Evolutionary conservation across 1,140 invertebrate genomes (phyloP), one percentile per base, ranked within the genome.

Genomic region (Brachionus rubens): DNA sequence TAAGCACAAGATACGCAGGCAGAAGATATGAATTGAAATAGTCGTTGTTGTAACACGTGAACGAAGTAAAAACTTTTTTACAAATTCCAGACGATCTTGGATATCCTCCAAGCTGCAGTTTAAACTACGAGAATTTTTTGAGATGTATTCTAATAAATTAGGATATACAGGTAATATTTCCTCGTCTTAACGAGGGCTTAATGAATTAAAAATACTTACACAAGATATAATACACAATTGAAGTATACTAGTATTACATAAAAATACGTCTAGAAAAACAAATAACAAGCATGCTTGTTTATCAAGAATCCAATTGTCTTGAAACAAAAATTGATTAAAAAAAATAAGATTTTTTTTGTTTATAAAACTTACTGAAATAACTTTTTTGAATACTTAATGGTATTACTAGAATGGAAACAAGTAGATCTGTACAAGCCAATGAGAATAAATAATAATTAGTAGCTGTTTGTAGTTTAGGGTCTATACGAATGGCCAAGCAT

Each of bases 381-480:
- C 72, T 59, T 47, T 76, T 76, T 28, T 28, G 16, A 21, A 62
- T 65, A 14, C 30, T 91, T 81, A 94, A 88, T 4, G 92, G 92
- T 92, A 94, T 94, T 6, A 94, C 92, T 81, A 93, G 90, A 48
- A 93, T 83, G 79, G 90, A 91, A 40, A 85, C 83, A 1, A 85
- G 76, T 16, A 84, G 77, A 77, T 84, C 83, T 52, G 83, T 83
- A 14, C 82, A 48, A 9, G 83, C 84, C 19, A 85, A 75, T 16
- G 80, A 82, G 50, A 85, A 81, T 1, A 83, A 78, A 52, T 82
- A 84, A 68, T 82, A 82, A 77, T 84, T 85, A 40, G 84, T 85
- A 6, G 80, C 78, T 77, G 81, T 85, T 41, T 83, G 83, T 24
- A 84, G 70, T 41, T 81, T 77, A 14, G 75, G 77, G 76, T 84